Evolutionary conservation across 1,140 invertebrate genomes (phyloP), one percentile per base, ranked within the genome.

Genomic region (Parapsyche elsis): DNA sequence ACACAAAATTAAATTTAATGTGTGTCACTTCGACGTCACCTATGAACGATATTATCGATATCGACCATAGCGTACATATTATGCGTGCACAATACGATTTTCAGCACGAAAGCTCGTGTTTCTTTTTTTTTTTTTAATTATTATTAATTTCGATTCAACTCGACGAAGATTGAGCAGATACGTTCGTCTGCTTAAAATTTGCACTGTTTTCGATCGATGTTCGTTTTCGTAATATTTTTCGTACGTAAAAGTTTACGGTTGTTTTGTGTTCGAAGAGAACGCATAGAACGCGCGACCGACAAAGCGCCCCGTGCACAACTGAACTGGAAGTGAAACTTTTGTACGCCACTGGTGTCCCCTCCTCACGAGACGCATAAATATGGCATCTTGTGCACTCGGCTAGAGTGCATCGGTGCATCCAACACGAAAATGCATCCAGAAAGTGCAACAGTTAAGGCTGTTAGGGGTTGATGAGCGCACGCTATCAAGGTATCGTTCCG

Each of bases 241-340:
- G 16, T 53, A n/a, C 2, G 49, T n/a, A 12, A n/a, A 46, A 5
- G 45, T 46, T 46, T 57, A n/a, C 5, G 53, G 9, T 19, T 21
- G 9, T 9, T 19, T 61, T 1, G 14, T 61, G 9, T 61, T 61
- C 16, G 12, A 61, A 61, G 57, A 19, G 16, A 57, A 7, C 57
- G 57, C 16, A 16, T n/a, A 21, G 16, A 61, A 19, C 57, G 57
- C 57, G 16, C 57, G 57, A 19, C 16, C 9, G n/a, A 21, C 57
- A 9, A 9, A 9, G 9, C 57, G 57, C 57, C 21, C 57, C 57
- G 57, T 19, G 0, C 57, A 61, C 57, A 21, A 61, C 57, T 61
- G 57, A 21, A 61, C 57, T 21, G 57, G n/a, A 53, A 19, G 49
- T n/a, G 57, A 61, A 61, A 61, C 57, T 61, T 61, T 61, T 61